phyloP scores from a whole-genome alignment of 2,888 invertebrate species.

The Volucella inflata region DNA sequence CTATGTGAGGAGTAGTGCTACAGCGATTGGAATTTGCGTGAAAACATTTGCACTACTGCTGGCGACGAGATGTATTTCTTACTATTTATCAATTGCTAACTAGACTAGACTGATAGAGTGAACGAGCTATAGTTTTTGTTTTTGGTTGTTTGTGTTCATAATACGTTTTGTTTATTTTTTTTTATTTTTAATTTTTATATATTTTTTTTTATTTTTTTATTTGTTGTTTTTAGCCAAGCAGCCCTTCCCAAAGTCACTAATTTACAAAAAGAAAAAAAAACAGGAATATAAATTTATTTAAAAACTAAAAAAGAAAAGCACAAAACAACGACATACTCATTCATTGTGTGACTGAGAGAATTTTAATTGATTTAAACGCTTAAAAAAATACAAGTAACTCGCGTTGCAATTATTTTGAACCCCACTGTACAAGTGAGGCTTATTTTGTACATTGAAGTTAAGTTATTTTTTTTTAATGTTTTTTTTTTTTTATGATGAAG shows the following conservation, averaged over 20 bases:
- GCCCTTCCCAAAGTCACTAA: conserved; percentile 59
- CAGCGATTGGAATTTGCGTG: conserved; percentile 11
- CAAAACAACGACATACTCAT: conserved; percentile 41
- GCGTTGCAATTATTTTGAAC: conserved; percentile 24
- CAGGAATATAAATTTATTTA: conserved; percentile 1
- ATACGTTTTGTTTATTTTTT: not conserved
- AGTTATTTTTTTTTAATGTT: conserved; percentile 30
- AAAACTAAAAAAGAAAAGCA: not conserved
- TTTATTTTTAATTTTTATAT: conserved; percentile 15
- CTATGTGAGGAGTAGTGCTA: conserved; percentile 78
- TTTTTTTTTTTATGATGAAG: conserved; percentile 22
- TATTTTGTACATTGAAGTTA: conserved; percentile 42
- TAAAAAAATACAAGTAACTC: conserved; percentile 19
- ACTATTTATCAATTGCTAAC: conserved; percentile 40
- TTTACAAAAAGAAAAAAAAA: conserved; percentile 28
- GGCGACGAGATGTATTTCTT: conserved; percentile 26
- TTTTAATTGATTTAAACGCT: conserved; percentile 7
- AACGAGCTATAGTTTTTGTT: conserved; percentile 39
- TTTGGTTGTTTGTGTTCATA: conserved; percentile 60
- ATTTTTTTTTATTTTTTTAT: conserved; percentile 7
- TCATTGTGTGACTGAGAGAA: conserved; percentile 57
- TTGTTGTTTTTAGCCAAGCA: conserved; percentile 17
- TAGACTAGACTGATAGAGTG: conserved; percentile 63
- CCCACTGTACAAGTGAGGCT: conserved; percentile 11
- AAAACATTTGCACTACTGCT: conserved; percentile 29